phyloP scores from a whole-genome alignment of 2,888 invertebrate genomes.

The Hemistola chrysoprasaria region DNA sequence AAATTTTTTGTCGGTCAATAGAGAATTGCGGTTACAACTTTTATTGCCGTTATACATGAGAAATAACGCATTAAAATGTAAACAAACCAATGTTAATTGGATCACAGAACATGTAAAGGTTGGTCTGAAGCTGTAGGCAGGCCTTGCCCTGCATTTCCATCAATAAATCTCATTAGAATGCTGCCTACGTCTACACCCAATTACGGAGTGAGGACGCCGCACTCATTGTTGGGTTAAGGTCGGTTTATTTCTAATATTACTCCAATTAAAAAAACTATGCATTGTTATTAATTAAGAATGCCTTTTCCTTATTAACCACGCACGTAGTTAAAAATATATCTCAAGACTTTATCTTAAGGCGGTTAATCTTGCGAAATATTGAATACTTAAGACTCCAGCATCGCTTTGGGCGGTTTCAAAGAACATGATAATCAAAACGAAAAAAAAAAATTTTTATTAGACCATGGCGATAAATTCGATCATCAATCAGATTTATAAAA shows the following conservation, averaged over 20 bases:
- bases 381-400: too few species aligned
- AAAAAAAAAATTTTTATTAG: too few species aligned
- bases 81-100: slow-evolving; percentile 7
- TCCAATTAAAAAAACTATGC: slow-evolving; percentile 21
- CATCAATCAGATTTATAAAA: too few species aligned
- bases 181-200: slow-evolving; percentile 38
- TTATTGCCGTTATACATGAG: too few species aligned
- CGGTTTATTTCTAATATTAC: slow-evolving; percentile 30
- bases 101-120: slow-evolving; percentile 10
- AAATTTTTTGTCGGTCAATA: too few species aligned
- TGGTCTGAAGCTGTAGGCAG: slow-evolving; percentile 11
- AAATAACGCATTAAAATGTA: neutral
- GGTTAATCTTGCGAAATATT: too few species aligned
- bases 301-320: neutral
- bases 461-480: too few species aligned
- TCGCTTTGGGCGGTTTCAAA: too few species aligned
- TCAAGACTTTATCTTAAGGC: too few species aligned
- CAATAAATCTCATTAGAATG: slow-evolving; percentile 45
- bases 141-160: slow-evolving; percentile 46
- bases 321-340: too few species aligned
- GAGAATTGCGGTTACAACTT: too few species aligned
- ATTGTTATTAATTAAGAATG: slow-evolving; percentile 16
- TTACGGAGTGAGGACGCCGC: slow-evolving; percentile 51
- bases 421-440: too few species aligned
- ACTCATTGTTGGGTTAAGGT: slow-evolving; percentile 54